phyloP scores from a whole-genome alignment of 2,888 invertebrate species.

The Acleris cristana region DNA sequence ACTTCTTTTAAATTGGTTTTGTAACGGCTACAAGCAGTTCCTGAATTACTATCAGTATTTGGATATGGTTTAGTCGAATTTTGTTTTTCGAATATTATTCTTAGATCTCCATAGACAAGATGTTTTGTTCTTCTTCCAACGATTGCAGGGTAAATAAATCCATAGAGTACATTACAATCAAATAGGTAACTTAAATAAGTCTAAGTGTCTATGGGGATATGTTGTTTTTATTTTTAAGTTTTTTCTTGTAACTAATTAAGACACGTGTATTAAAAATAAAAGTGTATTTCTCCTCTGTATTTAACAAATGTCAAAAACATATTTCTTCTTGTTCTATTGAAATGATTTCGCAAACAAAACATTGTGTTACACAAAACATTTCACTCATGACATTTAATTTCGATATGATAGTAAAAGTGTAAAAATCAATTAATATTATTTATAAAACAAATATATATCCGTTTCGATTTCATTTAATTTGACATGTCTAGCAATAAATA shows the following conservation, averaged over 20 bases:
- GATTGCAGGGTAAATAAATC: slow-evolving; percentile 62
- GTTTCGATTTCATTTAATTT: slow-evolving; percentile 25
- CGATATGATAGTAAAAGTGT: too few relatives aligned
- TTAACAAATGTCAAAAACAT: too few relatives aligned
- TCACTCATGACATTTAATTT: too few relatives aligned
- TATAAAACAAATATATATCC: not conserved
- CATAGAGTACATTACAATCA: slow-evolving; percentile 59
- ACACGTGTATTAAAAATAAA: slow-evolving; percentile 1
- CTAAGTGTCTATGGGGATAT: slow-evolving; percentile 57
- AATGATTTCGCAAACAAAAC: too few relatives aligned
- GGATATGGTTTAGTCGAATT: slow-evolving; percentile 53
- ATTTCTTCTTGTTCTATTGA: too few relatives aligned
- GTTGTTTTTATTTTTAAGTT: slow-evolving; percentile 36
- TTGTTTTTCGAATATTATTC: slow-evolving; percentile 40
- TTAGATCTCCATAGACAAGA: slow-evolving; percentile 53
- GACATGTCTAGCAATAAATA: slow-evolving; percentile 35
- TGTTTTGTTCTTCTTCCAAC: slow-evolving; percentile 50
- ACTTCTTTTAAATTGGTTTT: slow-evolving; percentile 40
- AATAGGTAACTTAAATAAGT: slow-evolving; percentile 46
- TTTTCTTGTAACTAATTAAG: slow-evolving; percentile 23
- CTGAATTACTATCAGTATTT: slow-evolving; percentile 82
- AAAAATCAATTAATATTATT: not conserved
- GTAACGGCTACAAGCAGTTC: slow-evolving; percentile 75
- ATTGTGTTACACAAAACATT: too few relatives aligned
- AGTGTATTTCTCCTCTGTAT: slow-evolving; percentile 5